Evolutionary conservation across 2,113 vertebrate genomes (phyloP), one percentile per base, ranked within the genome.

Genomic region (Chlorodrepanis virens): DNA sequence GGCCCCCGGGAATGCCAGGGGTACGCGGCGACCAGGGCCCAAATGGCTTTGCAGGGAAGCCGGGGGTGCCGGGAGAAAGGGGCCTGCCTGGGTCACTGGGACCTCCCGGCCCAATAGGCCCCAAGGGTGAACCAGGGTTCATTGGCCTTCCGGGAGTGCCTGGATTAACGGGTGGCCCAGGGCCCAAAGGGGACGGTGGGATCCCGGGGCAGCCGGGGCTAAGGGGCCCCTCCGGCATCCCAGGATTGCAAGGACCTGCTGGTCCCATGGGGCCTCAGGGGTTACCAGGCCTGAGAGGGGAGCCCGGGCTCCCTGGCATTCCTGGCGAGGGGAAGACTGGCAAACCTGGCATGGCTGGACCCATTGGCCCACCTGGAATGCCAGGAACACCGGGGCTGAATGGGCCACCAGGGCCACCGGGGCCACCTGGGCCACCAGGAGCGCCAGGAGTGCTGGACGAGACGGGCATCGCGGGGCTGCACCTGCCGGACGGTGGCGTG

Each of bases 181-280:
- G 99, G 21, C 77, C 97, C 2, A 99, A 99, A 97, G 99, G 99
- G 27, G 99, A 99, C 1, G 68, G 98, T 10, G 99, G 99, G 28
- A 98, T 99, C 88, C 97, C 98, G 4, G 99, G 99, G 12, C 97
- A 98, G 91, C 98, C 99, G 0, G 99, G 99, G 5, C 98, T 98
- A 63, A 97, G 99, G 78, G 99, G 99, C 12, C 98, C 98, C 91
- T 99, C 99, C 0, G 99, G 99, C 28, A 99, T 99, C 95, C 99
- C 99, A 3, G 99, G 99, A 53, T 96, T 99, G 74, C 99, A 99
- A 90, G 99, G 99, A 4, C 98, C 99, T 0, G 97, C 99, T 6
- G 99, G 99, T 18, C 99, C 99, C n/a, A 98, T 99, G 93, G 99
- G 99, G 54, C 99, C 99, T 12, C 99, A 99, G 81, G 99, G 99